Evolutionary conservation across 2,888 invertebrate genomes (phyloP), one percentile per base, ranked within the genome.

Genomic region (Catocala sponsa): DNA sequence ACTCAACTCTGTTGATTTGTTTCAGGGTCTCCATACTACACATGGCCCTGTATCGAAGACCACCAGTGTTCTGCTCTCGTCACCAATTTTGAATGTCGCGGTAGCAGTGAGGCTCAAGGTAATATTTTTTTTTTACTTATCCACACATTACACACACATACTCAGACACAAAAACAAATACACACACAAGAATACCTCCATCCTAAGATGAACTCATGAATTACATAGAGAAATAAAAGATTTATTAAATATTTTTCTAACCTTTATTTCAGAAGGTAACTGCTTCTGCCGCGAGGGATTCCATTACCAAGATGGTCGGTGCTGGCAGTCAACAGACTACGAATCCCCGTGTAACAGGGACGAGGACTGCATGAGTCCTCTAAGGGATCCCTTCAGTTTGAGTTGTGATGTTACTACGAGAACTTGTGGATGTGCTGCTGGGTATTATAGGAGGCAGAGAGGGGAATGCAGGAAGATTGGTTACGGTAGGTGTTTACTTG

Each of bases 291-390:
- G 79, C 7, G 50, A 79, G 0, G 87, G 85, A 0, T 74, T 80
- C 71, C 91, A 93, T 63, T 95, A 89, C 81, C 84, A 89, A 76
- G 67, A 67, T 1, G 93, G 94, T 0, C 85, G 94, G 0, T 95
- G 94, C 63, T 94, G 94, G 94, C 72, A 63, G 0, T 69, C 84
- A 0, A 46, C 59, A 0, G 81, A 76, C 12, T 86, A 76, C 47
- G 91, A 90, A 0, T 81, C 74, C 0, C 0, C 70, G 0, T 94
- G 94, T 51, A 48, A 69, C 1, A 62, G 76, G 0, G 70, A 85
- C n/a, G 90, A 90, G 42, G 85, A 94, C 61, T 94, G 94, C 33
- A 49, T 89, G 11, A 82, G 85, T 0, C 46, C 55, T 0, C 72
- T 89, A 0, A 68, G 85, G 0, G 87, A 92, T 53, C 92, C 92